phyloP scores from a whole-genome alignment of 1,140 invertebrate species.

The Euborellia annulipes region DNA sequence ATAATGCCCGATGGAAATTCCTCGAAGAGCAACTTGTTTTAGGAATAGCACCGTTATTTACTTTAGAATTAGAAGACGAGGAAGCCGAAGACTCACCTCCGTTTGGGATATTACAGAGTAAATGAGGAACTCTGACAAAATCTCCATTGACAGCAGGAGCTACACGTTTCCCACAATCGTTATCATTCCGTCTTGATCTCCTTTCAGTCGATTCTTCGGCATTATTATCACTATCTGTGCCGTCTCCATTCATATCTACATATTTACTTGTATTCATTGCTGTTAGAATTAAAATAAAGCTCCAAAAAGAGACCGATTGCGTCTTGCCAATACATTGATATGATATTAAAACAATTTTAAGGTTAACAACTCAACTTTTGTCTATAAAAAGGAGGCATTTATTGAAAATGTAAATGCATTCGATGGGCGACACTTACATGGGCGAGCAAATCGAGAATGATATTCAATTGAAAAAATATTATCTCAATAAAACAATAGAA shows the following conservation, averaged over 20 bases:
- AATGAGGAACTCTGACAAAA: constrained; percentile 6
- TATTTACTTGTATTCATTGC: not conserved
- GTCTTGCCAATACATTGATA: no score
- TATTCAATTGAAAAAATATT: no score
- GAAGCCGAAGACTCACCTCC: not conserved
- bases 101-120: constrained; percentile 8
- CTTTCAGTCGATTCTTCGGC: not conserved
- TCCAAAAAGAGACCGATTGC: no score
- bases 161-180: constrained; percentile 8
- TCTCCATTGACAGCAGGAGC: constrained; percentile 4
- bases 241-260: constrained; percentile 8
- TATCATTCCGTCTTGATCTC: not conserved
- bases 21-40: constrained; percentile 1
- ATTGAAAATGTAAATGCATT: no score
- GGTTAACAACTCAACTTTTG: no score
- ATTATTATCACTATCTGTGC: constrained; percentile 5
- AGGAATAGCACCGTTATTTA: not conserved
- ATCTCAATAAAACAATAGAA: no score
- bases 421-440: no score
- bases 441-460: no score
- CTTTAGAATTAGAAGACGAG: not conserved
- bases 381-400: no score
- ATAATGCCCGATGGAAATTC: constrained; percentile 1
- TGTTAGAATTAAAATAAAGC: no score
- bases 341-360: no score